Percentiles rank a stretch among this genome's conserved stretches.
These are phyloP conservation scores for Xylota sylvarum DNA, from an alignment of 2,888 invertebrate species.

Conservation along the genomic window DNA sequence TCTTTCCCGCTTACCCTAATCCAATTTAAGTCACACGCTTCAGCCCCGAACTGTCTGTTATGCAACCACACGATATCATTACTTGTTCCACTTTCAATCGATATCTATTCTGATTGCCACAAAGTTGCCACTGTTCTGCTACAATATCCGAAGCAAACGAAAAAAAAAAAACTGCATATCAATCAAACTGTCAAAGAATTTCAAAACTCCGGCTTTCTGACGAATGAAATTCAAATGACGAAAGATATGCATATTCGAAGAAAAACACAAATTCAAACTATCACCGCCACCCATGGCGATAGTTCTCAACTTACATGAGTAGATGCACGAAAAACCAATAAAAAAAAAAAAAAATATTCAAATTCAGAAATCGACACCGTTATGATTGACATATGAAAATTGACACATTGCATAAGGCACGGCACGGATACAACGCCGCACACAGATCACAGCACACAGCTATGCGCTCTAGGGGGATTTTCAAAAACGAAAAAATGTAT, in stretches of 20 bases:
- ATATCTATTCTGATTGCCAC: constrained; percentile 21
- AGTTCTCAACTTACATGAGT: constrained; percentile 55
- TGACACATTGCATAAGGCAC: constrained; percentile 69
- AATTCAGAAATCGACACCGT: constrained; percentile 67
- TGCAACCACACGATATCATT: constrained; percentile 10
- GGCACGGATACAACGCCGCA: not conserved
- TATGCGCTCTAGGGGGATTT: constrained; percentile 20
- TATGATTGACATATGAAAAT: constrained; percentile 71
- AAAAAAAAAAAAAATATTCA: constrained; percentile 35
- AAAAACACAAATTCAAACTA: constrained; percentile 42
- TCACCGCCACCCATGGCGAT: constrained; percentile 57
- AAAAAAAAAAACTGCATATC: constrained; percentile 22
- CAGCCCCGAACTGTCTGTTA: constrained; percentile 16
- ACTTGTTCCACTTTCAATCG: constrained; percentile 8
- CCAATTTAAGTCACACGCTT: not conserved
- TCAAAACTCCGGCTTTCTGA: constrained; percentile 31
- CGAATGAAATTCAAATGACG: constrained; percentile 12
- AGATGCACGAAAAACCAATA: constrained; percentile 15
- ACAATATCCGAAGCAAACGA: not conserved
- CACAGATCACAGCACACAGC: constrained; percentile 17
- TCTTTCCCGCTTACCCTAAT: not conserved
- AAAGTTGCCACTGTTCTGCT: constrained; percentile 39
- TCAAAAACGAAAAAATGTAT: not conserved
- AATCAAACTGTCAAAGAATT: constrained; percentile 46
- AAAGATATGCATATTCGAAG: constrained; percentile 7